Base-by-base conservation (phyloP, 2,113 vertebrate genomes). In the Vulpes ferrilata region DNA sequence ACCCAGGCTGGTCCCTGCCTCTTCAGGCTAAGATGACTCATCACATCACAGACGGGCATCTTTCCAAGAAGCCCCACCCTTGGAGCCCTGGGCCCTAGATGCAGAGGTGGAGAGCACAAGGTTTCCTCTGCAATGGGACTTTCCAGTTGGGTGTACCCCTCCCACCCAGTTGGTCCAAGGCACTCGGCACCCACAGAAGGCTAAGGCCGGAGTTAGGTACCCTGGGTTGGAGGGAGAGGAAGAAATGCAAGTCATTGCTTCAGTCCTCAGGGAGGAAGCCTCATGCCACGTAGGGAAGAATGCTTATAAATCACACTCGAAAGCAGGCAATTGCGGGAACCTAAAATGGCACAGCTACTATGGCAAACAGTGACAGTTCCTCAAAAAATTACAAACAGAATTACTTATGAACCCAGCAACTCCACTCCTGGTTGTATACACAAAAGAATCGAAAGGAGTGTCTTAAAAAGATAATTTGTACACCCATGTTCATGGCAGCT, bases 21-120 rank as follows among this genome's bases (percentile, higher is more conserved):
- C 67, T 35, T 59, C 64, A 7, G 30, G 78, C 83, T 43, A 38
- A 23, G 71, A 55, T 97, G 98, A 97, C 43, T 97, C 97, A 97
- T 43, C 53, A 30, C 23, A 55, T 53, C 57, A n/a, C 69, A 82
- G 92, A 80, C 48, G 69, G 87, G 71, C 27, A 10, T 53, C 64
- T 48, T 92, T 92, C 95, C 80, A 76, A 86, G 67, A 76, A 88
- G 86, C 79, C 69, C 78, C 11, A 0, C 86, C 96, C 95, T 48
- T 3, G 38, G 32, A 65, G 55, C 74, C 86, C n/a, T 6, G 32
- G 87, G 62, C 53, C 57, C 74, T 83, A 86, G 79, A 90, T 30
- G 11, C 38, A 64, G 89, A 96, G 32, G 55, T 73, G 71, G 80
- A 86, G 88, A 89, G 25, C 73, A 57, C 1, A 7, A 71, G 32